A percentile compares a stretch with the other conserved stretches of the same genome.
Evolutionary conservation across 2,113 vertebrate species (phyloP).

Genomic region (Ifrita kowaldi): DNA sequence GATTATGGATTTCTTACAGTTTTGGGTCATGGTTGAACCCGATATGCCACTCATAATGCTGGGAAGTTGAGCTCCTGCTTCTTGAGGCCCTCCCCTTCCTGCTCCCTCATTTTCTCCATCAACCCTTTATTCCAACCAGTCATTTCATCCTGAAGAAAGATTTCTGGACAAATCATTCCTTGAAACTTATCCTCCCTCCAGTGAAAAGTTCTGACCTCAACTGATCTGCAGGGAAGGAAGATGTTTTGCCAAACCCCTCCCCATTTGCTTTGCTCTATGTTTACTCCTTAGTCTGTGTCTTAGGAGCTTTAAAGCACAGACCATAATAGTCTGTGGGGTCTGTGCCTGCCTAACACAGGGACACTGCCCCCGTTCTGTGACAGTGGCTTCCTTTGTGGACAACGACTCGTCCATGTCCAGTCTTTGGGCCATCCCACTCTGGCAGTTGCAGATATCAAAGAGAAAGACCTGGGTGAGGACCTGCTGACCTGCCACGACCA

Average conservation of each 20-base stretch:
- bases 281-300: background rate
- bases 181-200: background rate
- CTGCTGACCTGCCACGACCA: background rate
- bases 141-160: background rate
- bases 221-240: background rate
- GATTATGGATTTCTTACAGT: background rate
- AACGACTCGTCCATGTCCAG: fast-evolving
- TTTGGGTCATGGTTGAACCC: background rate
- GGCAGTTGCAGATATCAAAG: background rate
- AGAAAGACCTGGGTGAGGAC: background rate
- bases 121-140: background rate
- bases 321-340: background rate
- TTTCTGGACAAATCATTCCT: background rate
- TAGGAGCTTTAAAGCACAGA: background rate
- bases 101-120: background rate
- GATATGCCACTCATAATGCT: background rate
- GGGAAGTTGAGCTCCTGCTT: background rate
- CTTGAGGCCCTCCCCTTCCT: background rate
- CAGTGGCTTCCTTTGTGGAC: background rate
- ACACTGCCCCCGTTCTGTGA: fast-evolving
- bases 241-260: background rate
- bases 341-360: background rate
- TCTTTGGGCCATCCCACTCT: background rate
- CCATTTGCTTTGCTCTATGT: background rate
- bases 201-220: background rate